Evolutionary conservation across 1,140 invertebrate species (phyloP).

Genomic region (Meloidogyne exigua): DNA sequence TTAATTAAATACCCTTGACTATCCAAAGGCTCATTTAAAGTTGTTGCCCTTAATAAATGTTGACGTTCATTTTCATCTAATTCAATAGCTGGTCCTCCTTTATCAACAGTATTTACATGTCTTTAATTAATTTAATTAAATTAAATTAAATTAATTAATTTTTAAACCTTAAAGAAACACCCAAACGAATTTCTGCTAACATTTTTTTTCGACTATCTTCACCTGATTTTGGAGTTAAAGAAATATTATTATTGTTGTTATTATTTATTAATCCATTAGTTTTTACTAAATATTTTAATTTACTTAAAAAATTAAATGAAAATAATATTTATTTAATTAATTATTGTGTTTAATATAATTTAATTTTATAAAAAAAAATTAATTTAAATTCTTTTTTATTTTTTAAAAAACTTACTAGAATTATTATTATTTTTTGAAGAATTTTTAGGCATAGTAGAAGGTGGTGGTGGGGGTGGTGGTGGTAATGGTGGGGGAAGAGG

Average conservation of each 20-base stretch:
- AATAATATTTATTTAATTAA: too few relatives aligned
- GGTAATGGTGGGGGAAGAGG: not conserved
- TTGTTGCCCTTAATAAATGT: not conserved
- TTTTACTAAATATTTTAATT: too few relatives aligned
- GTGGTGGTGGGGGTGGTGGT: not conserved
- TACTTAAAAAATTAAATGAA: too few relatives aligned
- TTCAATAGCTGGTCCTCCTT: not conserved
- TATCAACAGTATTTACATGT: not conserved
- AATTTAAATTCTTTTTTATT: not conserved
- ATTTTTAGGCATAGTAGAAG: not conserved
- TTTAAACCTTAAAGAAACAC: not conserved
- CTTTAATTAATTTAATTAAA: not conserved
- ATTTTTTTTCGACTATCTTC: not conserved
- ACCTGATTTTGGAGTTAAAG: not conserved
- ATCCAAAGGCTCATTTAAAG: not conserved
- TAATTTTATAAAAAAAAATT: too few relatives aligned
- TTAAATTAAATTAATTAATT: not conserved
- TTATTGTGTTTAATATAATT: too few relatives aligned
- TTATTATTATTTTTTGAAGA: not conserved
- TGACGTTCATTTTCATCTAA: not conserved
- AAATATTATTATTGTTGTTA: too few relatives aligned
- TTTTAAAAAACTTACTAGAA: not conserved
- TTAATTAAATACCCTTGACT: conserved; percentile 4
- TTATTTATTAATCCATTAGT: too few relatives aligned
- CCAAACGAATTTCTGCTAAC: not conserved